A percentile compares a stretch with the other conserved stretches of the same genome.
Evolutionary conservation across 30 jellyfish, hydroid and myxozoan species (phyloP).

Genomic region (Catostylus mosaicus): DNA sequence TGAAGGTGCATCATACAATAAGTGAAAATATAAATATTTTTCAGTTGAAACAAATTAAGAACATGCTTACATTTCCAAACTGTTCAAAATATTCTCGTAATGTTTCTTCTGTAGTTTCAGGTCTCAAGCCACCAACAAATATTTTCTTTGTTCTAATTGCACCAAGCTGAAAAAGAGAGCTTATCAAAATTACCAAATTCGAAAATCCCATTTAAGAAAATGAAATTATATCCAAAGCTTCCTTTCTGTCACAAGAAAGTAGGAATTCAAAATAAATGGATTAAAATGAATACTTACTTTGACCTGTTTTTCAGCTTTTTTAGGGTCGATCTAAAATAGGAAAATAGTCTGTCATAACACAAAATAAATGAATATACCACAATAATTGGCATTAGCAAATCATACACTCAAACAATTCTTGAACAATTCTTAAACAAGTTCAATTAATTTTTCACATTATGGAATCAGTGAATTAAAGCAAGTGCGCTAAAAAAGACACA

Average conservation of each 20-base stretch:
- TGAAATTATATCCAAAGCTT: neutral
- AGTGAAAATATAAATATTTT: too few species aligned
- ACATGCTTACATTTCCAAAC: conserved; percentile 55
- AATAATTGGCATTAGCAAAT: too few species aligned
- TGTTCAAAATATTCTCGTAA: conserved; percentile 84
- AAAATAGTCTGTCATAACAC: too few species aligned
- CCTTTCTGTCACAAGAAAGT: neutral
- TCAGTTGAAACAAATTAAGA: neutral
- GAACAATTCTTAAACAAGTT: too few species aligned
- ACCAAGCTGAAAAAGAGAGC: conserved; percentile 68
- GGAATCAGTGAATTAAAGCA: too few species aligned
- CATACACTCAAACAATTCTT: too few species aligned
- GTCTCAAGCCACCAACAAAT: conserved; percentile 96
- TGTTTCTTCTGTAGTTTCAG: conserved; percentile 91
- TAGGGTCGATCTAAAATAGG: conserved; percentile 81
- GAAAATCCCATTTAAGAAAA: neutral
- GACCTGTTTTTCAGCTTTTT: conserved; percentile 86
- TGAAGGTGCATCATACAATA: too few species aligned
- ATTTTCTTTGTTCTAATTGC: conserved; percentile 88
- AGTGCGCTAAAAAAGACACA: too few species aligned
- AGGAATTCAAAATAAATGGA: neutral
- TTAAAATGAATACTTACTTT: conserved; percentile 29
- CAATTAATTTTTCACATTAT: too few species aligned
- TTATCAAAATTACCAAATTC: too few species aligned
- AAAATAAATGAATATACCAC: neutral